A percentile compares a stretch with the other conserved stretches of the same genome.
Conservation (phyloP, 2,888 invertebrate species). For the Oeneis ivallda region DNA sequence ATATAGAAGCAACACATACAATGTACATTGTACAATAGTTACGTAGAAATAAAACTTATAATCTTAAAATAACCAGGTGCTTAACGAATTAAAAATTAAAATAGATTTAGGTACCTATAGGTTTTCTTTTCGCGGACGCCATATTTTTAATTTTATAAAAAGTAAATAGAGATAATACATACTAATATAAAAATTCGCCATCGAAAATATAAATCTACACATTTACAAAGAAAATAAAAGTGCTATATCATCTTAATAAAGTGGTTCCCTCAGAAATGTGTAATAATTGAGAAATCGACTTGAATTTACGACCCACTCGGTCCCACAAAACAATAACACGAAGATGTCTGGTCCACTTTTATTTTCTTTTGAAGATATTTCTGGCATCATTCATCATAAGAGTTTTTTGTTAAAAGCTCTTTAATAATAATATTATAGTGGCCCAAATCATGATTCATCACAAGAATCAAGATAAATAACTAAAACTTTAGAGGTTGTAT, state of each 20-base stretch:
- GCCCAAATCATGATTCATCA: neutral
- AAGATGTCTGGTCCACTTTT: neutral
- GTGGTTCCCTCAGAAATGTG: conserved; percentile 1
- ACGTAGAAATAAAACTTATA: too few species aligned
- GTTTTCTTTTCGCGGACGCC: too few species aligned
- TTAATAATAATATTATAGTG: neutral
- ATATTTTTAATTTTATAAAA: too few species aligned
- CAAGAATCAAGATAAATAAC: neutral
- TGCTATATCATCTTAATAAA: conserved; percentile 11
- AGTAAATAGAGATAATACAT: too few species aligned
- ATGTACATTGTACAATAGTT: too few species aligned
- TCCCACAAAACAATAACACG: conserved; percentile 20
- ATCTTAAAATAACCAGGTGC: too few species aligned
- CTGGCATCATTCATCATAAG: conserved; percentile 1
- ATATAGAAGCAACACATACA: too few species aligned
- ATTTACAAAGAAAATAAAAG: neutral
- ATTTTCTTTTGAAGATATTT: conserved; percentile 27
- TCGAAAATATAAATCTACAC: too few species aligned
- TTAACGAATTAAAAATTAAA: too few species aligned
- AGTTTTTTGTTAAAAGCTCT: conserved; percentile 3
- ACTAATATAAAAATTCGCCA: too few species aligned
- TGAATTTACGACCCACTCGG: conserved; percentile 12
- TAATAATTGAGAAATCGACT: conserved; percentile 10
- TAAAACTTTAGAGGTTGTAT: too few species aligned
- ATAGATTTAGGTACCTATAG: too few species aligned